Evolutionary conservation across 2,113 vertebrate genomes (phyloP).

Genomic region (Dolichotis patagonum): DNA sequence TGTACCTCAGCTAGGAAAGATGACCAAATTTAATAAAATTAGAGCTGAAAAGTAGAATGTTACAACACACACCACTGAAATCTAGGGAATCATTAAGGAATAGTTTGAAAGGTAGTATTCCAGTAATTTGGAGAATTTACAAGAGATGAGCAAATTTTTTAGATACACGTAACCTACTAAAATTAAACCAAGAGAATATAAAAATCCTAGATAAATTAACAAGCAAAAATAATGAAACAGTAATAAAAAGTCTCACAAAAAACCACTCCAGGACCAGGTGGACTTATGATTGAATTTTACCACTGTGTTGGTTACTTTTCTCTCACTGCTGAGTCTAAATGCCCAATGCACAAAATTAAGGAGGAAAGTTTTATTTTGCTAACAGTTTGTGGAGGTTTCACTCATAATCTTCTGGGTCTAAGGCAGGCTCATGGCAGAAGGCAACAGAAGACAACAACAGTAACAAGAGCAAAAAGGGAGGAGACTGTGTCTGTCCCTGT

Average conservation of each 20-base stretch:
- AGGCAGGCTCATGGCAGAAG: no score
- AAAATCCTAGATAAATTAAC: background rate
- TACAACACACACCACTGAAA: background rate
- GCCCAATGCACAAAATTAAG: no score
- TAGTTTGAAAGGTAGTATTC: background rate
- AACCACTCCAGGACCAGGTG: background rate
- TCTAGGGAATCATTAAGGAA: background rate
- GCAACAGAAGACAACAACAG: no score
- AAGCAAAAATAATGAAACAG: background rate
- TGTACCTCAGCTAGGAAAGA: background rate
- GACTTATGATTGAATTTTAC: background rate
- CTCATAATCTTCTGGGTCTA: no score
- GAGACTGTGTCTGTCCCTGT: no score
- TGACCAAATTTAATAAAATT: background rate
- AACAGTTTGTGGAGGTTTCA: no score
- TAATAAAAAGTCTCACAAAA: background rate
- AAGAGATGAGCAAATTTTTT: background rate
- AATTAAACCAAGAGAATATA: background rate
- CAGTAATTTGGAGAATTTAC: no score
- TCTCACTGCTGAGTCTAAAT: no score
- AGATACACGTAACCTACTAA: background rate
- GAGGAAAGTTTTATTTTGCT: no score
- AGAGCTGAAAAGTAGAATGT: background rate
- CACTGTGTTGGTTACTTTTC: background rate
- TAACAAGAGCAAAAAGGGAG: no score